Evolutionary conservation across 2,113 vertebrate species (phyloP).

Genomic region (Prietella phreatophila): DNA sequence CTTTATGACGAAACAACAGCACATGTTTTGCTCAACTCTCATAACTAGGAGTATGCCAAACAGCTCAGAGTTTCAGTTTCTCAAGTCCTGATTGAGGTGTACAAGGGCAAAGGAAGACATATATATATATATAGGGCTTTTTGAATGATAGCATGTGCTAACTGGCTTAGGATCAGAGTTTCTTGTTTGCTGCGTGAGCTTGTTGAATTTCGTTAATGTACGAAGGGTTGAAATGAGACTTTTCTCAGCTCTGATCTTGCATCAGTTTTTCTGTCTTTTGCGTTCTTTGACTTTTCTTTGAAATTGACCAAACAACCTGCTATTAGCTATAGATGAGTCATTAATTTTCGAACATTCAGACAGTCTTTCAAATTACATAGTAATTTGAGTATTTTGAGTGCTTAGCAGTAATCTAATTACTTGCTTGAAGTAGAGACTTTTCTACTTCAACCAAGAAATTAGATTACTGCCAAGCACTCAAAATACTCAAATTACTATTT

Average conservation of each 20-base stretch:
- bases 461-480: neutral
- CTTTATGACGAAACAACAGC: conserved; percentile 24
- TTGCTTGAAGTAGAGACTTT: neutral
- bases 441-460: neutral
- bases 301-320: neutral
- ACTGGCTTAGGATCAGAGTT: neutral
- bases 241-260: neutral
- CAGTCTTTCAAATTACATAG: neutral
- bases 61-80: neutral
- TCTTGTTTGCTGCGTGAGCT: neutral
- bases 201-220: neutral
- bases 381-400: neutral
- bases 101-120: neutral
- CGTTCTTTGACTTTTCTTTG: neutral
- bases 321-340: neutral
- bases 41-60: neutral
- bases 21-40: neutral
- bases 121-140: neutral
- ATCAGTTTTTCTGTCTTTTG: neutral
- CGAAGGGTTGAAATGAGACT: neutral
- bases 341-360: neutral
- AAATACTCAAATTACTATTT: neutral
- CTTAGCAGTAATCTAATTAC: neutral
- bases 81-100: neutral
- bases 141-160: neutral